Evolutionary conservation across 2,113 vertebrate species (phyloP), one percentile per base, ranked within the genome.

Genomic region (Megalops atlanticus): DNA sequence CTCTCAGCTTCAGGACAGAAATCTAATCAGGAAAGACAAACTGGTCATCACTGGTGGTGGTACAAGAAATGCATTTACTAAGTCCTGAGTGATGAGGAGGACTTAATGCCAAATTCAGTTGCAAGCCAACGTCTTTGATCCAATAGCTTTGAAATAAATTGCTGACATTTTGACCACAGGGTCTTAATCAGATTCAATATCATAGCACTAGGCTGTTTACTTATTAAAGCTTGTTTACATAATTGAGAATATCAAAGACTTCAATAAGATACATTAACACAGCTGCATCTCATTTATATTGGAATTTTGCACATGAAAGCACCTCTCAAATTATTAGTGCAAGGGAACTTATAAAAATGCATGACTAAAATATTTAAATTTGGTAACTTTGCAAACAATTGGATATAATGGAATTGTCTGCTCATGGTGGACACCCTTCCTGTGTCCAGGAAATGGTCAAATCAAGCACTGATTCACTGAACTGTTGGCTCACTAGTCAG

Each of bases 151-250:
- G 81, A 86, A 78, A 84, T 80, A 85, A 86, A 86, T 77, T 81
- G 81, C 86, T 87, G 84, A 88, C 86, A 89, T 85, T 83, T 81
- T 85, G 84, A 87, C 86, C 85, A 86, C 27, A 35, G n/a, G 68
- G 68, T 70, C 79, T 81, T 87, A 84, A 90, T 86, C 83, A 89
- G 74, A 85, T 86, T 85, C 82, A 83, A 74, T 82, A 84, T 52
- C 77, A 82, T 74, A 81, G 80, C 75, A 83, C 43, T 52, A 64
- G 80, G 81, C 86, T 89, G 85, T 89, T 88, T 88, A 85, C 85
- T 87, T 88, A 84, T 87, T 87, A 84, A 89, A 87, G 82, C 82
- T 81, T 85, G 84, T 87, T 89, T 89, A 85, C 83, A 88, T 87
- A 86, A 87, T 89, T 85, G 82, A 45, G 77, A 41, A 83, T 85